These are phyloP conservation scores for Pachyuromys duprasi DNA, from an alignment of 2,797 vertebrate species.

Conservation along the genomic window DNA sequence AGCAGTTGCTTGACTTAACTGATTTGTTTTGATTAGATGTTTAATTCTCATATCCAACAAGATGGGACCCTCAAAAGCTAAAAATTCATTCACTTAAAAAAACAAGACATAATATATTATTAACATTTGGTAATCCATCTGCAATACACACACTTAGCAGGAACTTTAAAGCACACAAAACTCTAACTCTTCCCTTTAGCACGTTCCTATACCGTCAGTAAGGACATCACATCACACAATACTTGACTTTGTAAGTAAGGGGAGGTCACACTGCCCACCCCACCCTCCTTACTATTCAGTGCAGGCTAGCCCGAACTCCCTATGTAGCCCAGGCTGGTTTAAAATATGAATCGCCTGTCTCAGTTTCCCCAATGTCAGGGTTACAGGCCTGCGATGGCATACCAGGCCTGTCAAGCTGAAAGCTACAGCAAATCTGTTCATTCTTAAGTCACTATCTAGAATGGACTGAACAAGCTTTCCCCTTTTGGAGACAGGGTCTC, in stretches of 20 bases:
- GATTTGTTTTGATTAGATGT: constrained; percentile 95
- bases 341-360: neutral
- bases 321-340: neutral
- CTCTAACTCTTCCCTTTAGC: neutral
- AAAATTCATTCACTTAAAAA: constrained; percentile 93
- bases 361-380: neutral
- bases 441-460: constrained; percentile 16
- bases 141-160: constrained; percentile 62
- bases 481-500: neutral
- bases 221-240: constrained; percentile 46
- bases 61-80: constrained; percentile 92
- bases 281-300: no score
- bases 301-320: neutral
- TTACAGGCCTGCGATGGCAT: neutral
- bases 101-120: constrained; percentile 82
- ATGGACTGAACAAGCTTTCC: neutral
- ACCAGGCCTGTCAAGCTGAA: constrained; percentile 5
- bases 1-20: constrained; percentile 90
- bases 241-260: constrained; percentile 30
- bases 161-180: constrained; percentile 45
- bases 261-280: neutral
- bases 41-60: constrained; percentile 97
- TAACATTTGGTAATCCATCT: constrained; percentile 75
- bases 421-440: constrained; percentile 30
- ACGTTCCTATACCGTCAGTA: constrained; percentile 16